Evolutionary conservation across 2,113 vertebrate species (phyloP), one percentile per base, ranked within the genome.

Genomic region (Upupa epops): DNA sequence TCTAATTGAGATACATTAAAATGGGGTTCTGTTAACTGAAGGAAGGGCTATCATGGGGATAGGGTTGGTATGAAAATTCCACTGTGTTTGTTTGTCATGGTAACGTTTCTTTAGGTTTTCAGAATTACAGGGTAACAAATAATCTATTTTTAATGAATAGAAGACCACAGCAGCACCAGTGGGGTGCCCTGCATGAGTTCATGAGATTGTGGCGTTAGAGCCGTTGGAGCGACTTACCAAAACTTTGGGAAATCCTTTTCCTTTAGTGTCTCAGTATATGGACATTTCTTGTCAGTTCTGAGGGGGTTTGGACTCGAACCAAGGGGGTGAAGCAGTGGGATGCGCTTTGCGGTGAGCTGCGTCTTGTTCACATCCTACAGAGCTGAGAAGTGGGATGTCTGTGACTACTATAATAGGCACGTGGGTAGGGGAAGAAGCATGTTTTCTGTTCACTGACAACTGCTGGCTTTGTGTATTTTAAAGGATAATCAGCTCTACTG

Each of bases 1-100:
- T 87, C 65, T 78, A 24, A 34, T 64, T 78, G 78, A 83, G 85
- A 52, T 37, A 3, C 4, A 81, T 34, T 72, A 26, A 92, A 91
- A 74, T 59, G 60, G 49, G 75, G 51, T 85, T 86, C 46, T 88
- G 28, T 81, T 95, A 81, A 51, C 81, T 88, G 86, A 78, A 82
- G 48, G 42, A 74, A 70, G 60, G 64, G 65, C 1, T 75, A 48
- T 89, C 76, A 4, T 16, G 46, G 71, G 88, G 69, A 63, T 89
- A 46, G 51, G 78, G 37, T 60, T 73, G 40, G 64, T 49, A 6
- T 55, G 92, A 63, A 80, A 80, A 84, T 64, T 42, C 55, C 13
- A 2, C 66, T 17, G 8, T 71, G 58, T 70, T 11, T 87, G 11
- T 71, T 90, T 81, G 40, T 77, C 31, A 46, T 28, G 46, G 42